phyloP scores from a whole-genome alignment of 2,797 vertebrate genomes.

The Tragopan temminckii region DNA sequence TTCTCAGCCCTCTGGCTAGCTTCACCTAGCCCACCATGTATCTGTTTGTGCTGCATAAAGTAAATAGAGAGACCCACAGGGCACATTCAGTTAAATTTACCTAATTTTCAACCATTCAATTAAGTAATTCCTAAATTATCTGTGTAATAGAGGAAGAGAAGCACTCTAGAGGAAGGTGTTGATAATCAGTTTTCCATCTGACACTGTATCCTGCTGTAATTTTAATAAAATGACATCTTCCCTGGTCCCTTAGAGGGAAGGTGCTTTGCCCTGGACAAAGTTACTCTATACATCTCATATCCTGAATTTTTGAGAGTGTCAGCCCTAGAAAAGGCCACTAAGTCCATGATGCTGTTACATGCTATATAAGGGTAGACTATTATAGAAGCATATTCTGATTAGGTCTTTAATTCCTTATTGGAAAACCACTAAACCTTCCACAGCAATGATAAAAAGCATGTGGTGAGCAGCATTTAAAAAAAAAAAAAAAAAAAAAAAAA shows the following conservation, averaged over 20 bases:
- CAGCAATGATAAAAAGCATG: background rate
- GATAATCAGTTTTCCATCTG: background rate
- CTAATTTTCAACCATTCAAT: background rate
- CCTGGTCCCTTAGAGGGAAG: fast-evolving
- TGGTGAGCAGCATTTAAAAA: background rate
- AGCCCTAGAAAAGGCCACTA: background rate
- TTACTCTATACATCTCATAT: background rate
- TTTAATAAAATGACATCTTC: background rate
- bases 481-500: background rate
- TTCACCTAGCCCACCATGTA: background rate
- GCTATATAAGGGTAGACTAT: background rate
- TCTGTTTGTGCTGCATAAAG: background rate
- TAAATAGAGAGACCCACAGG: background rate
- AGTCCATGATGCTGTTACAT: background rate
- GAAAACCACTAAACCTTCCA: constrained; percentile 21
- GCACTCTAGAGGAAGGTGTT: background rate
- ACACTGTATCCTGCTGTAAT: background rate
- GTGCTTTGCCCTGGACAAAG: background rate
- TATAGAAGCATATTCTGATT: background rate
- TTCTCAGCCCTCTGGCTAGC: background rate
- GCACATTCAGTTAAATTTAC: background rate
- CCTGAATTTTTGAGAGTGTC: background rate
- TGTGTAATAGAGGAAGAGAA: background rate
- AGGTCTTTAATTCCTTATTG: background rate
- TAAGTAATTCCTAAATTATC: background rate